These are phyloP conservation scores for Chiroxiphia lanceolata DNA, from an alignment of 2,797 vertebrate species.

Conservation along the genomic window DNA sequence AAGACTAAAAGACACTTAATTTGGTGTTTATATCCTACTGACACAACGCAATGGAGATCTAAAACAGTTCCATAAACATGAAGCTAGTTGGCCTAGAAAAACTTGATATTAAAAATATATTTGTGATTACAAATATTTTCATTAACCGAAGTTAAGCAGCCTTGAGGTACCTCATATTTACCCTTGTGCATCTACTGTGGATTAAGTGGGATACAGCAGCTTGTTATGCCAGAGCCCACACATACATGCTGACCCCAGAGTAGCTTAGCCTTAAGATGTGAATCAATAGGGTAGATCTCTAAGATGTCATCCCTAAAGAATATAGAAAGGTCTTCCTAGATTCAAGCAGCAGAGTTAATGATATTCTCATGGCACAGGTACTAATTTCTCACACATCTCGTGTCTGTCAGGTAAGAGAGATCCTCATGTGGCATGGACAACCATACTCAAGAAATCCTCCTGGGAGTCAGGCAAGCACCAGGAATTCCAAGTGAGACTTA, in stretches of 20 bases:
- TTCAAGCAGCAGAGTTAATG: neutral
- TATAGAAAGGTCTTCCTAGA: neutral
- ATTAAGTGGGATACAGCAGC: constrained; percentile 31
- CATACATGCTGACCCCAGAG: neutral
- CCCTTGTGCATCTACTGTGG: neutral
- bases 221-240: neutral
- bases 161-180: neutral
- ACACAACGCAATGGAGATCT: neutral
- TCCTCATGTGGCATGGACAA: neutral
- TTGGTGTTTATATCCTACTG: neutral
- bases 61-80: neutral
- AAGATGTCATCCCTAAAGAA: neutral
- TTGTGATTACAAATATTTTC: constrained; percentile 17
- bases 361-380: neutral
- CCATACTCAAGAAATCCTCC: neutral
- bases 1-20: neutral
- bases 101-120: neutral
- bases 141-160: neutral
- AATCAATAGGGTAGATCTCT: constrained; percentile 3
- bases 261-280: neutral
- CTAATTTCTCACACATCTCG: neutral
- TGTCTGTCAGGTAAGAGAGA: neutral
- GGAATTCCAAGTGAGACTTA: neutral
- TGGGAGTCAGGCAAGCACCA: neutral
- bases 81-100: neutral